These are phyloP conservation scores for Lutraria rhynchaena DNA, from an alignment of 1,140 invertebrate genomes.

Conservation along the genomic window DNA sequence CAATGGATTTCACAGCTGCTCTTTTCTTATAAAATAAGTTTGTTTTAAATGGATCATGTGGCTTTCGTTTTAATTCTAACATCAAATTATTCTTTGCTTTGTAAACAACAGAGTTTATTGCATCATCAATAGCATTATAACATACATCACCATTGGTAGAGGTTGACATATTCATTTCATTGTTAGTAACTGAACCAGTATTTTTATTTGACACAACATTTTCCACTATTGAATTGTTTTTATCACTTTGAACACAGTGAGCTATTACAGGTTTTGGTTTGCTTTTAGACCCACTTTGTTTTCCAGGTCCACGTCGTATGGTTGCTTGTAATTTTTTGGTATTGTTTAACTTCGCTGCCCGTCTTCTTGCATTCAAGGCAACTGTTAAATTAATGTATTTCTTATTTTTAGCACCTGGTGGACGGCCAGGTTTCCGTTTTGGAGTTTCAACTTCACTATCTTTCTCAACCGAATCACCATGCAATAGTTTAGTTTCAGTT, in stretches of 20 bases:
- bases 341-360: background rate
- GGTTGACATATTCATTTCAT: background rate
- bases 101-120: slow-evolving; percentile 28
- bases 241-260: too few relatives aligned
- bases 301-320: slow-evolving; percentile 2
- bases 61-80: background rate
- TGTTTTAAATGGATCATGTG: background rate
- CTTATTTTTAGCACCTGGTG: slow-evolving; percentile 49
- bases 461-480: background rate
- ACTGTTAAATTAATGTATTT: background rate
- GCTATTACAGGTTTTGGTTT: slow-evolving; percentile 7
- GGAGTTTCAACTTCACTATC: background rate
- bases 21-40: slow-evolving; percentile 13
- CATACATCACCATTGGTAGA: background rate
- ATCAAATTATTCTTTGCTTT: slow-evolving; percentile 26
- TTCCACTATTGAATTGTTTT: slow-evolving; percentile 10
- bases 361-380: background rate
- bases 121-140: slow-evolving; percentile 21
- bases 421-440: slow-evolving; percentile 26
- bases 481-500: background rate
- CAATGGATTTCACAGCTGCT: slow-evolving; percentile 25
- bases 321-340: background rate
- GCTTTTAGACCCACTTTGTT: slow-evolving; percentile 38
- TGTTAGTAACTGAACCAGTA: background rate
- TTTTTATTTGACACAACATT: slow-evolving; percentile 17